These are phyloP conservation scores for Thera obeliscata DNA, from an alignment of 2,888 invertebrate species.

Conservation along the genomic window DNA sequence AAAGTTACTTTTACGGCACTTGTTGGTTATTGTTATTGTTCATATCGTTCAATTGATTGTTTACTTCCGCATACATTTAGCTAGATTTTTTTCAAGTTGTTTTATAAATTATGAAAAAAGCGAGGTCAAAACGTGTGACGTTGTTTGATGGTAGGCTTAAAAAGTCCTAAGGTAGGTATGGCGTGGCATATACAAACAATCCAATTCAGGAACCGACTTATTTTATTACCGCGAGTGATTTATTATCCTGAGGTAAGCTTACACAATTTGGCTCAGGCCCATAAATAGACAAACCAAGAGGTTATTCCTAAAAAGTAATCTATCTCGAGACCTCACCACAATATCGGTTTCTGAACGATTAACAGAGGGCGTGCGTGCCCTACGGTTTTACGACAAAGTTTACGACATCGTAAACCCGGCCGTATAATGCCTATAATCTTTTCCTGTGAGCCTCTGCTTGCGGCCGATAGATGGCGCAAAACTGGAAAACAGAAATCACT, in stretches of 20 bases:
- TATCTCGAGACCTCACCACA: constrained; percentile 81
- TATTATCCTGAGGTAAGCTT: constrained; percentile 51
- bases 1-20: constrained; percentile 64
- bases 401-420: constrained; percentile 81
- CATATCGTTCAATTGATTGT: constrained; percentile 25
- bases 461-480: constrained; percentile 76
- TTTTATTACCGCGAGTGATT: constrained; percentile 40
- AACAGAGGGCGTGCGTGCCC: constrained; percentile 84
- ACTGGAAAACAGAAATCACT: constrained; percentile 76
- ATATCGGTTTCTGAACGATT: constrained; percentile 84
- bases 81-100: not conserved
- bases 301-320: constrained; percentile 80
- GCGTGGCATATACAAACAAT: constrained; percentile 10
- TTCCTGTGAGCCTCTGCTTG: constrained; percentile 67
- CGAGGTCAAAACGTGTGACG: not conserved
- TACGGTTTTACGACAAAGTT: constrained; percentile 82
- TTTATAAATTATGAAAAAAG: not conserved
- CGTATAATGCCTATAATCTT: constrained; percentile 82
- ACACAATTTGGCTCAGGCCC: constrained; percentile 62
- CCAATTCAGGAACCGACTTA: constrained; percentile 15
- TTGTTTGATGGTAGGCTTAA: not conserved
- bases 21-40: constrained; percentile 45
- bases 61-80: constrained; percentile 7
- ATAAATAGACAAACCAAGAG: constrained; percentile 79
- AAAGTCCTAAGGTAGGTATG: not conserved